Evolutionary conservation across 2,888 invertebrate species (phyloP), one percentile per base, ranked within the genome.

Genomic region (Lapara coniferarum): DNA sequence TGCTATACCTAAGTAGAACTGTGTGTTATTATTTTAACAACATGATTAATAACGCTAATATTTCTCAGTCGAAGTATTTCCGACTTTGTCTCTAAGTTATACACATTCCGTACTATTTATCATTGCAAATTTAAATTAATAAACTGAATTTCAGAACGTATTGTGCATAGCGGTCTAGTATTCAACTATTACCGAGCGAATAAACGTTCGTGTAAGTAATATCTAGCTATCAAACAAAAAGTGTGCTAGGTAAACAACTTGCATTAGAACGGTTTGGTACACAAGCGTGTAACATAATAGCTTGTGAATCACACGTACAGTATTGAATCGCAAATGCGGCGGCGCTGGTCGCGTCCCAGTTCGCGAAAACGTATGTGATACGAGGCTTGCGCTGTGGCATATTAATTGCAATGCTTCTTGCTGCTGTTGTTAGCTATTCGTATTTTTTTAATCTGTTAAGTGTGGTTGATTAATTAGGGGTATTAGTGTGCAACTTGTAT

Each of bases 251-350:
- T 19, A 63, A 63, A 49, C 49, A 63, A 13, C 12, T 19, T 46
- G 7, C 63, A 46, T 19, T 63, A 63, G 19, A 63, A 19, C 19
- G 14, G 59, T 59, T 59, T 59, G 46, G 46, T 63, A 63, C 46
- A 63, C 63, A 49, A 4, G 46, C 19, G 63, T 49, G 63, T 46
- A 63, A 63, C 49, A 63, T 49, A 63, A 63, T 63, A 46, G 49
- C 51, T 51, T 52, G 70, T 56, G 66, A 66, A 67, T 71, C 75
- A 77, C 77, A 69, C 67, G 72, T 74, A 19, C 19, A 19, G 73
- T 74, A 68, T 68, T 44, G 58, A 44, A 63, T 46, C 46, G 16
- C 44, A 46, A 13, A 55, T 55, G 46, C 16, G 46, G 59, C 16
- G 46, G 63, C 37, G n/a, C 57, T 13, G 30, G 14, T 8, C 30